Evolutionary conservation across 2,888 invertebrate genomes (phyloP).

Genomic region (Drosophila austrosaltans): DNA sequence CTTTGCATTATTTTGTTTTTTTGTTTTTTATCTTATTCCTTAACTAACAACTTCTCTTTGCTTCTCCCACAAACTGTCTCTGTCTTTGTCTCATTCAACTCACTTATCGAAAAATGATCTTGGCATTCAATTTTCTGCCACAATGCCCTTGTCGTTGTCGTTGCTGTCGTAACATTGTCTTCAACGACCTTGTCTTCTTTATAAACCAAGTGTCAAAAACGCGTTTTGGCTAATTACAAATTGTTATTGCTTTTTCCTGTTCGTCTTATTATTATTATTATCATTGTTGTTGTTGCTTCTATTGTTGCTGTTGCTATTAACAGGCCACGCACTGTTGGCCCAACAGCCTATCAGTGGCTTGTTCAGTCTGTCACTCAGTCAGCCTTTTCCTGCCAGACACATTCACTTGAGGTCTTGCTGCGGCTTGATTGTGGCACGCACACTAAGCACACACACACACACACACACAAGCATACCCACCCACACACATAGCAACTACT

Average conservation of each 20-base stretch:
- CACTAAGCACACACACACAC: conserved; percentile 21
- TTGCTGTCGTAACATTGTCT: neutral
- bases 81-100: neutral
- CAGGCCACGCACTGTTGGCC: conserved; percentile 28
- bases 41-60: neutral
- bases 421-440: conserved; percentile 38
- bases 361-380: conserved; percentile 5
- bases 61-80: neutral
- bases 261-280: conserved; percentile 37
- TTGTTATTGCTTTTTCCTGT: conserved; percentile 49
- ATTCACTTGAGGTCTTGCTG: conserved; percentile 4
- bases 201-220: conserved; percentile 43
- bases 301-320: conserved; percentile 30
- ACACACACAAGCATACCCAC: conserved; percentile 36
- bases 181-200: conserved; percentile 20
- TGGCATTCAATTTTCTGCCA: conserved; percentile 15
- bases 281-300: conserved; percentile 19
- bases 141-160: neutral
- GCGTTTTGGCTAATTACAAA: conserved; percentile 54
- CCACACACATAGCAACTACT: conserved; percentile 25
- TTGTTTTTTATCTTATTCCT: neutral
- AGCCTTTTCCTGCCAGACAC: conserved; percentile 1
- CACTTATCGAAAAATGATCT: conserved; percentile 13
- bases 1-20: too few relatives aligned
- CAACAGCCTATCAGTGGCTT: conserved; percentile 17